Conservation (phyloP, 1,140 invertebrate genomes). For the Acromyrmex heyeri region DNA sequence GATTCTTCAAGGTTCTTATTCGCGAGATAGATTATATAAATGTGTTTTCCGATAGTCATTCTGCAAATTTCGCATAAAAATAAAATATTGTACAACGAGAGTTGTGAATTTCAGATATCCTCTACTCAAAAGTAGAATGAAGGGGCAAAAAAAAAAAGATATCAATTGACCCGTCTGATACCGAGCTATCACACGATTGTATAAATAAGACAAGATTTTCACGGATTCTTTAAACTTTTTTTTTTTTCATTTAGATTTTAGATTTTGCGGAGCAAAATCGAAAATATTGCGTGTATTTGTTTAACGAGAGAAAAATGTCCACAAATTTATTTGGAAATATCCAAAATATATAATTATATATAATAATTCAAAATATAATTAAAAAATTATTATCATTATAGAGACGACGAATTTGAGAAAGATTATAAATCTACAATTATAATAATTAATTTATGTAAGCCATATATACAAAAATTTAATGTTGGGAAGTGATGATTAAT, state of each 20-base stretch:
- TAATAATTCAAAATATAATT: too few relatives aligned
- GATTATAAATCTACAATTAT: too few relatives aligned
- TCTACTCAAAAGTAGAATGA: background rate
- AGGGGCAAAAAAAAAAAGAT: background rate
- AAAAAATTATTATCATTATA: too few relatives aligned
- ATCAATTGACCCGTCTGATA: background rate
- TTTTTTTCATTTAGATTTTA: background rate
- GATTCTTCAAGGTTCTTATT: background rate
- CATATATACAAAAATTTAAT: too few relatives aligned
- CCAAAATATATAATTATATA: too few relatives aligned
- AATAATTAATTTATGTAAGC: too few relatives aligned
- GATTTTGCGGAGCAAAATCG: background rate
- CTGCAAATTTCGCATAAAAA: background rate
- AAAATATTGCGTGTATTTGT: background rate
- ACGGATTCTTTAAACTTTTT: background rate
- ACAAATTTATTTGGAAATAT: too few relatives aligned
- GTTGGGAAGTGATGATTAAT: too few relatives aligned
- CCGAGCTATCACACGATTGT: background rate
- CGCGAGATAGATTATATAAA: background rate
- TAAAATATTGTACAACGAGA: background rate
- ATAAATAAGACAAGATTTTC: background rate
- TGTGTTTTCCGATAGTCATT: background rate
- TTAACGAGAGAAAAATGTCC: too few relatives aligned
- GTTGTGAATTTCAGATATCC: background rate
- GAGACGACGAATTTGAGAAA: too few relatives aligned